phyloP scores from a whole-genome alignment of 2,888 invertebrate genomes.

The Autographa pulchrina region DNA sequence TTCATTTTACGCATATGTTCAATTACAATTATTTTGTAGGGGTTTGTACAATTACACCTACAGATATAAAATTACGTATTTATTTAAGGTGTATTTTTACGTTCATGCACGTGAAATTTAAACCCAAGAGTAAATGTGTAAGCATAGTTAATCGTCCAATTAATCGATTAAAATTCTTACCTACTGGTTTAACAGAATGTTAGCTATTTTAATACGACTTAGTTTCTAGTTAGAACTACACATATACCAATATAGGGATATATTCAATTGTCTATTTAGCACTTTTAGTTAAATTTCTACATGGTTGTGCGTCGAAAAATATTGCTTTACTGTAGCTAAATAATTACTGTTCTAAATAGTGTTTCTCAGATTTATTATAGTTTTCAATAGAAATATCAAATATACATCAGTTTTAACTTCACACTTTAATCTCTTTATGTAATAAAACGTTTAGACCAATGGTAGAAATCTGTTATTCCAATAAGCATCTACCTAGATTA shows the following conservation, averaged over 20 bases:
- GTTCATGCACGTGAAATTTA: constrained; percentile 12
- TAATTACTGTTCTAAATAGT: no score
- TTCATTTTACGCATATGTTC: no score
- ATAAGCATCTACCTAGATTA: neutral
- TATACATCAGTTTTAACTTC: neutral
- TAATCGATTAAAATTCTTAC: constrained; percentile 37
- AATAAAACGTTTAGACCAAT: neutral
- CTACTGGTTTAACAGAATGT: constrained; percentile 30
- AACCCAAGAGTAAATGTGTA: constrained; percentile 19
- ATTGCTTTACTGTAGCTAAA: no score
- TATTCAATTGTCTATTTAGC: no score
- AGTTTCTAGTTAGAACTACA: neutral
- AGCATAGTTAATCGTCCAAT: constrained; percentile 45
- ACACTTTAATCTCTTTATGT: neutral
- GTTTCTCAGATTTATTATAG: no score
- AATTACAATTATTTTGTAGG: no score
- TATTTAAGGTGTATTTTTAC: constrained; percentile 25
- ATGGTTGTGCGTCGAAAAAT: no score
- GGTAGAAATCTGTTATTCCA: neutral
- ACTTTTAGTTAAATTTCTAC: no score
- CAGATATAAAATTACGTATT: neutral
- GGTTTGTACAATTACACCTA: neutral
- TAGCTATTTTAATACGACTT: neutral
- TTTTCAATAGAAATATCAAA: neutral
- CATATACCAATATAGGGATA: neutral